Evolutionary conservation across 2,797 vertebrate genomes (phyloP).

Genomic region (Amblyraja radiata): DNA sequence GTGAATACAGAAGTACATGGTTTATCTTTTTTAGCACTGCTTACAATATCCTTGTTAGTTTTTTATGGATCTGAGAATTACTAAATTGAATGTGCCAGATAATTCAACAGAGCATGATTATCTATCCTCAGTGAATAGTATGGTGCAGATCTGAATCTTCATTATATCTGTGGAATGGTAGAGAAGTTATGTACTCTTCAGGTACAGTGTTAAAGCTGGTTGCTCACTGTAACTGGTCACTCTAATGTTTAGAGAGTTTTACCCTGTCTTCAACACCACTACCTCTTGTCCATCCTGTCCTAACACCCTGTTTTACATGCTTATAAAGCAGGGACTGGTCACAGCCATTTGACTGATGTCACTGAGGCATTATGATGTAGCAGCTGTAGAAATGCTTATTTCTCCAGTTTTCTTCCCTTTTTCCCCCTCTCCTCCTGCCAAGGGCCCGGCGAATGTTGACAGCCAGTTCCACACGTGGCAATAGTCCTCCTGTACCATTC

Average conservation of each 20-base stretch:
- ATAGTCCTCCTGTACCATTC: neutral
- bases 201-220: neutral
- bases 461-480: neutral
- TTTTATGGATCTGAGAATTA: neutral
- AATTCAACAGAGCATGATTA: neutral
- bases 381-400: conserved; percentile 29
- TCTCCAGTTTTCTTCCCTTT: conserved; percentile 22
- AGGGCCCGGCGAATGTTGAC: neutral
- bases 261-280: neutral
- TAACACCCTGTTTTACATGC: neutral
- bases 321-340: neutral
- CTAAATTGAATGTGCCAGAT: neutral
- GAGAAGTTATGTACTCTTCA: neutral
- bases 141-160: neutral
- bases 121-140: neutral
- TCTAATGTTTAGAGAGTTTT: neutral
- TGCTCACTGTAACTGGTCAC: neutral
- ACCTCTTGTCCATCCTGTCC: no score
- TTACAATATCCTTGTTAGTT: neutral
- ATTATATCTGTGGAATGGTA: neutral
- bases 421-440: neutral
- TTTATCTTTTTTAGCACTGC: neutral
- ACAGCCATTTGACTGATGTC: conserved; percentile 16
- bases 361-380: conserved; percentile 17
- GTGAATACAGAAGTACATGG: neutral